Evolutionary conservation across 2,888 invertebrate species (phyloP), one percentile per base, ranked within the genome.

Genomic region (Urechis unicinctus): DNA sequence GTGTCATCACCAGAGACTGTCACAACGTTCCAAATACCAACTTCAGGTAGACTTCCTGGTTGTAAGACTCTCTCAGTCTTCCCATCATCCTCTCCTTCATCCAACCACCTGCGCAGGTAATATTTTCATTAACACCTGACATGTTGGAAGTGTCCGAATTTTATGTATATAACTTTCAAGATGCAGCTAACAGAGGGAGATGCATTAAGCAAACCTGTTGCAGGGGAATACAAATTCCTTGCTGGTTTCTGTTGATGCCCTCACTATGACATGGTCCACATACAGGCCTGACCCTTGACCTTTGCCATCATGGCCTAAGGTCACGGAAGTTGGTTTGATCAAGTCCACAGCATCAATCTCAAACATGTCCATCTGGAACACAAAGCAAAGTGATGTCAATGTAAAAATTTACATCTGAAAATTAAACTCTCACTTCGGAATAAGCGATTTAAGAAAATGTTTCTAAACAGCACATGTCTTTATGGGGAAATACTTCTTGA

Each of bases 281-380:
- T 55, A 69, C 73, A 71, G 71, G 22, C 73, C 73, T 53, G 64
- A 58, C 13, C 71, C 68, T 67, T 5, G 13, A 50, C 71, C 72
- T 50, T 67, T 63, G 25, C 68, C 69, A 63, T 70, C 67, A 57
- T 72, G 70, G 55, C 68, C 65, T 36, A 71, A 57, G 31, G 66
- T 63, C 22, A 71, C 49, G 52, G 68, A 68, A 53, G 68, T 63
- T 26, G 70, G 56, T n/a, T 66, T 60, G 29, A 68, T 69, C 30
- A 71, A 63, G 53, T 68, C 67, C 50, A 70, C 70, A 47, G 69
- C 67, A 31, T 69, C 67, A 3, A 48, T 9, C 9, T 17, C 17
- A 36, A 36, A 36, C 36, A 36, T 17, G 17, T 36, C 36, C 9
- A n/a, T n/a, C n/a, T n/a, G n/a, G n/a, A n/a, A n/a, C n/a, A n/a